Conservation (phyloP, 2,113 vertebrate genomes). For the Talpa occidentalis region DNA sequence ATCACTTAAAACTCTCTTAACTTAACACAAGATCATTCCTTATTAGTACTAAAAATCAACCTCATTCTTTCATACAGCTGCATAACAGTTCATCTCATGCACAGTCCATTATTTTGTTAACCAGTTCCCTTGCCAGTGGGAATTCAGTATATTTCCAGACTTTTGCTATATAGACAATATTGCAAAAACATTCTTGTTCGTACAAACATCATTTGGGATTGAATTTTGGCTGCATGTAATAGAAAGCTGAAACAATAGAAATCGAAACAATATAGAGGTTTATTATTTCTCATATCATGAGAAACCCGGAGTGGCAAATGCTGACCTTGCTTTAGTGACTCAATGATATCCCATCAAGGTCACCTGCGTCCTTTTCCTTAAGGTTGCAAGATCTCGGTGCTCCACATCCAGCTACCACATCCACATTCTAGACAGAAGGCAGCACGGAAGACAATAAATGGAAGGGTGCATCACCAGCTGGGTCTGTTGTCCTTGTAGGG, state of each 20-base stretch:
- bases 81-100: background rate
- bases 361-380: background rate
- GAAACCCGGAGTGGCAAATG: background rate
- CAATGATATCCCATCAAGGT: background rate
- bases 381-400: background rate
- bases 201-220: background rate
- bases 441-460: background rate
- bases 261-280: background rate
- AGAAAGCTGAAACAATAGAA: background rate
- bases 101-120: constrained; percentile 18
- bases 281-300: constrained; percentile 32
- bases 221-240: constrained; percentile 23
- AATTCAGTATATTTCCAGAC: background rate
- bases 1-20: background rate
- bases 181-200: background rate
- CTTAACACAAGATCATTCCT: background rate
- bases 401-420: background rate
- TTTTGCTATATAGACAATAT: background rate
- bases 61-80: background rate
- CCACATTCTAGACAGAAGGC: background rate
- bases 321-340: background rate
- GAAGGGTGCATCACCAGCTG: background rate
- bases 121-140: background rate
- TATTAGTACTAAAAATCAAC: background rate
- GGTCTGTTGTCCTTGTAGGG: background rate